Evolutionary conservation across 1,140 invertebrate genomes (phyloP).

Genomic region (Oscheius sp.): DNA sequence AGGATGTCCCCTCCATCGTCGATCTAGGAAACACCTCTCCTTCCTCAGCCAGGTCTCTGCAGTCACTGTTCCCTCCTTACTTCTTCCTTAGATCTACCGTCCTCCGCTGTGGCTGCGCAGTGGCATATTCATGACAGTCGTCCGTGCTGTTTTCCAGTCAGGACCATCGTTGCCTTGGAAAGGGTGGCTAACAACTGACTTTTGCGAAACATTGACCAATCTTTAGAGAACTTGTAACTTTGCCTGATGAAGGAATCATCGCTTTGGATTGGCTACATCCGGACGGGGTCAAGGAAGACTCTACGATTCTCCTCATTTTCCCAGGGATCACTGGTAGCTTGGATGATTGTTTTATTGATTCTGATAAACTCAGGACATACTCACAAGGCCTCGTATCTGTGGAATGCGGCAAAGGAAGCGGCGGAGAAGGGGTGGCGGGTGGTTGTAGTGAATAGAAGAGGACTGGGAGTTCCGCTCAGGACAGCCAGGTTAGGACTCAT

Average conservation of each 20-base stretch:
- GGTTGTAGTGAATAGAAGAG: slow-evolving; percentile 38
- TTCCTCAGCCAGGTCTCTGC: too few relatives aligned
- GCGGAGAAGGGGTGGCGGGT: slow-evolving; percentile 28
- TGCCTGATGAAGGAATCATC: slow-evolving; percentile 30
- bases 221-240: slow-evolving; percentile 41
- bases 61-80: too few relatives aligned
- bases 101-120: too few relatives aligned
- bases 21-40: too few relatives aligned
- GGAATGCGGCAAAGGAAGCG: slow-evolving; percentile 38
- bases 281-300: slow-evolving; percentile 25
- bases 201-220: neutral
- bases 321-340: slow-evolving; percentile 46
- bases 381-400: slow-evolving; percentile 37
- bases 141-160: neutral
- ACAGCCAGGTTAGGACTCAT: slow-evolving; percentile 36
- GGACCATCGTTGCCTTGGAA: neutral
- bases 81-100: too few relatives aligned
- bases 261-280: slow-evolving; percentile 42
- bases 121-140: too few relatives aligned
- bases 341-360: too few relatives aligned
- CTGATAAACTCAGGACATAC: slow-evolving; percentile 42
- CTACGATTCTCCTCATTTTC: slow-evolving; percentile 41
- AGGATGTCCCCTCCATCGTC: too few relatives aligned
- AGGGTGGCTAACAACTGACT: neutral
- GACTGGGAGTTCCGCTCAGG: slow-evolving; percentile 37